phyloP scores from a whole-genome alignment of 1,140 invertebrate species.

The Aphelenchoides fujianensis region DNA sequence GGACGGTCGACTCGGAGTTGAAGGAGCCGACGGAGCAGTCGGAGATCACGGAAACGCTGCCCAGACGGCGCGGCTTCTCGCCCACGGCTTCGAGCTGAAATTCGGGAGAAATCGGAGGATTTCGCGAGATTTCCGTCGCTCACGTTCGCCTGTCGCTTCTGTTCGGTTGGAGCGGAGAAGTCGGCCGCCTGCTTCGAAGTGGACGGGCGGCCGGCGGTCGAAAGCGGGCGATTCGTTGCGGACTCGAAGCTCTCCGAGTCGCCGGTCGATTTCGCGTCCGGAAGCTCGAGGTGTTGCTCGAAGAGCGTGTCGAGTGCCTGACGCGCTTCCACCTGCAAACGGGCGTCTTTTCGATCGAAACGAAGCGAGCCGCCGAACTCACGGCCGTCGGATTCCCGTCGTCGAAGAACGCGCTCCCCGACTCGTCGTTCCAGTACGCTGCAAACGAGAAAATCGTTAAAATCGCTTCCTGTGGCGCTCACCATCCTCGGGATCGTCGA shows the following conservation, averaged over 20 bases:
- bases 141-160: not conserved
- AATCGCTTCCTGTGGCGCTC: not conserved
- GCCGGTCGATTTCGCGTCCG: no score
- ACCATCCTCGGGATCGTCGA: slow-evolving; percentile 26
- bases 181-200: no score
- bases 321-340: slow-evolving; percentile 10
- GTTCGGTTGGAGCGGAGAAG: not conserved
- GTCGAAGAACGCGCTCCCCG: not conserved
- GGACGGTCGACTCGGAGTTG: slow-evolving; percentile 42
- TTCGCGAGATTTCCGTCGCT: no score
- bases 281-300: not conserved
- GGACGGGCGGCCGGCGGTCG: no score
- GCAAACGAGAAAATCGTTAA: not conserved
- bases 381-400: slow-evolving; percentile 8
- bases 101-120: not conserved
- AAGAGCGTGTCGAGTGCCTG: slow-evolving; percentile 20
- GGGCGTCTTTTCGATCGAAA: no score
- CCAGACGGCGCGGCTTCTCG: not conserved
- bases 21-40: slow-evolving; percentile 28
- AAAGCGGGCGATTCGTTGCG: no score
- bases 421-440: slow-evolving; percentile 21
- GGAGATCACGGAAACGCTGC: slow-evolving; percentile 17
- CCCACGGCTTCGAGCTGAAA: slow-evolving; percentile 8
- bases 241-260: no score
- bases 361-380: slow-evolving; percentile 1